Percentiles rank a stretch among this genome's conserved stretches.
These are phyloP conservation scores for Setophaga kirtlandii DNA, from an alignment of 2,113 vertebrate genomes.

Conservation along the genomic window DNA sequence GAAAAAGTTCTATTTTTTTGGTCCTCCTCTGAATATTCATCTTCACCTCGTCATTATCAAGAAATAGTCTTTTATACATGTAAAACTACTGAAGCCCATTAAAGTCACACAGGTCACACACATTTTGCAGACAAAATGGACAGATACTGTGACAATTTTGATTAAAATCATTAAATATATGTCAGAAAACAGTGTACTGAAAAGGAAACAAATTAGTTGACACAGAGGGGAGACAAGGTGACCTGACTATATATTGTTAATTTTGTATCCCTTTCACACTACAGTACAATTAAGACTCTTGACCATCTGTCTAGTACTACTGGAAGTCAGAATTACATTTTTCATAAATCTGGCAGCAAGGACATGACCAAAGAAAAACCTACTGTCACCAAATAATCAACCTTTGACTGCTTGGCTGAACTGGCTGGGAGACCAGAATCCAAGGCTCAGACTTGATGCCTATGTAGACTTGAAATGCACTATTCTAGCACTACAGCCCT, in stretches of 20 bases:
- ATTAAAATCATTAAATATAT: background rate
- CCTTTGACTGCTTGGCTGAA: background rate
- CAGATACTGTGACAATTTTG: background rate
- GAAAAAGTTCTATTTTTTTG: background rate
- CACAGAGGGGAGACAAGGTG: background rate
- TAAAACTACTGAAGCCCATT: background rate
- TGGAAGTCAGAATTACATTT: background rate
- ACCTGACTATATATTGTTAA: background rate
- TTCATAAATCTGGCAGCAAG: background rate
- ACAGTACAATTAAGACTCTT: background rate
- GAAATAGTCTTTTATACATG: background rate
- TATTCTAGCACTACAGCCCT: background rate
- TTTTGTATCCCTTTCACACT: background rate
- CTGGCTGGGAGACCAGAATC: background rate
- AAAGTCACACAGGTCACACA: background rate
- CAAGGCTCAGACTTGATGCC: background rate
- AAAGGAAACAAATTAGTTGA: background rate
- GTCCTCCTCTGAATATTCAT: background rate
- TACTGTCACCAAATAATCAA: background rate
- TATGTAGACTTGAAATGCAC: background rate
- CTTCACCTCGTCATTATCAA: background rate
- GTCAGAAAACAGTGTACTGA: background rate
- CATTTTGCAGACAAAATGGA: background rate
- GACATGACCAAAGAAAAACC: background rate
- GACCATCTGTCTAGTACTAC: background rate